phyloP scores from a whole-genome alignment of 2,797 vertebrate species.

The Pogoniulus pusillus region DNA sequence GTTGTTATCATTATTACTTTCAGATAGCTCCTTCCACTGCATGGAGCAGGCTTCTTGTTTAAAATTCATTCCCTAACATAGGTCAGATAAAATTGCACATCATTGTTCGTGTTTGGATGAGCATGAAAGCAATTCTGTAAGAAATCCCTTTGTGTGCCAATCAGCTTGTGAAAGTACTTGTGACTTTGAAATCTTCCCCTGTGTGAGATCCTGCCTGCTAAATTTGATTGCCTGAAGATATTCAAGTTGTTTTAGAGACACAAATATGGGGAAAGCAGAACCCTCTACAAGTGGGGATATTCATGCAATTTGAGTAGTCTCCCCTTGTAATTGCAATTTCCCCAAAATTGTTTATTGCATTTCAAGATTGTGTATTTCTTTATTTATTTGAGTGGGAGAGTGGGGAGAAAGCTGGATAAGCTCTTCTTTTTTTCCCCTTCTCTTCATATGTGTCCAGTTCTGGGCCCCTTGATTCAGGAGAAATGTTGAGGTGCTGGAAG shows the following conservation, averaged over 20 bases:
- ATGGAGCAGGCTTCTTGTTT: not conserved
- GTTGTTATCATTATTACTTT: not conserved
- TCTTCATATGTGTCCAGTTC: too few species aligned
- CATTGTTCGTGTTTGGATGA: slow-evolving; percentile 25
- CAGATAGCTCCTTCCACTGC: not conserved
- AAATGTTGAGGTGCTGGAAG: too few species aligned
- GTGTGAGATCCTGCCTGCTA: not conserved
- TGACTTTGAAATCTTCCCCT: slow-evolving; percentile 31
- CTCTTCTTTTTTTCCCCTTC: not conserved
- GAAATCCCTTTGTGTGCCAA: slow-evolving; percentile 30
- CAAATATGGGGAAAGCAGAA: not conserved
- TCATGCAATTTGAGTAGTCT: slow-evolving; percentile 11
- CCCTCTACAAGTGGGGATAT: slow-evolving; percentile 32
- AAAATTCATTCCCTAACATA: not conserved
- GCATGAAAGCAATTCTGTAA: slow-evolving; percentile 16
- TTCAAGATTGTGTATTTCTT: not conserved
- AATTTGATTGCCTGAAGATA: slow-evolving; percentile 34
- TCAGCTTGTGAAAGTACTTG: slow-evolving; percentile 38
- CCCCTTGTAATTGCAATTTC: not conserved
- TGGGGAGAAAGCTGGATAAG: not conserved
- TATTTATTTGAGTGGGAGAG: not conserved
- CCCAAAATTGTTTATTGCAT: not conserved
- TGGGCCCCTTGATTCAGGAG: too few species aligned
- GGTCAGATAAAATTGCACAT: slow-evolving; percentile 45
- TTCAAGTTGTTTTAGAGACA: not conserved